Base-by-base conservation (phyloP, 2,113 vertebrate genomes). In the Ochotona curzoniae region DNA sequence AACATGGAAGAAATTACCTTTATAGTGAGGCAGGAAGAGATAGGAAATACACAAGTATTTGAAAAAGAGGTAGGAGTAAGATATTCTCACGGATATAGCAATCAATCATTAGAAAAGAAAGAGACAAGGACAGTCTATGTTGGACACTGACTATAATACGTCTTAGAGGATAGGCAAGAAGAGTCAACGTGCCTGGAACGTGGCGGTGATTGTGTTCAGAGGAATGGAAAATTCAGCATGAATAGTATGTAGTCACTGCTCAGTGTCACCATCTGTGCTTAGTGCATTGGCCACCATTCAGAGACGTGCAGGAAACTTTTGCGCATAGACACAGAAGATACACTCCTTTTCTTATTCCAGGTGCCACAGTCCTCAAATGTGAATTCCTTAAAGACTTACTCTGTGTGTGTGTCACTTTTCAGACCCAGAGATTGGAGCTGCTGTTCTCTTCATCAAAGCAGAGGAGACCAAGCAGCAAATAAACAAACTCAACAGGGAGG, bases 391-490 rank as follows among this genome's bases (percentile, higher is more conserved):
- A 47, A 13, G 13, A 51, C 63, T 96, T n/a, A 96, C 93, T 95
- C 60, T 92, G 0, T 78, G 10, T 85, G 17, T 54, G 75, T 95
- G 44, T 95, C 88, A 51, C 4, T 97, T 98, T 98, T 86, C 98
- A 99, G 98, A 98, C 61, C 85, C 98, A 0, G 98, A 98, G 95
- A 95, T 98, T 49, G 98, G 98, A 96, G 97, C 98, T 88, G 98
- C 98, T 89, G 98, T 98, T 35, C 97, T 99, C 23, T 93, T 98
- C 91, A 98, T 98, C 95, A 99, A 98, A 96, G 98, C 98, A 91
- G 98, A 99, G 97, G 98, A 99, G 96, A 98, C 98, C 25, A 98
- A 97, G 94, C 98, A 98, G 93, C 98, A 99, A 91, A 98, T 99
- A 92, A 98, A 70, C 94, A 97, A 92, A 69, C 98, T 99, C 90